These are phyloP conservation scores for Ephestia elutella DNA, from an alignment of 1,140 invertebrate species.

Conservation along the genomic window DNA sequence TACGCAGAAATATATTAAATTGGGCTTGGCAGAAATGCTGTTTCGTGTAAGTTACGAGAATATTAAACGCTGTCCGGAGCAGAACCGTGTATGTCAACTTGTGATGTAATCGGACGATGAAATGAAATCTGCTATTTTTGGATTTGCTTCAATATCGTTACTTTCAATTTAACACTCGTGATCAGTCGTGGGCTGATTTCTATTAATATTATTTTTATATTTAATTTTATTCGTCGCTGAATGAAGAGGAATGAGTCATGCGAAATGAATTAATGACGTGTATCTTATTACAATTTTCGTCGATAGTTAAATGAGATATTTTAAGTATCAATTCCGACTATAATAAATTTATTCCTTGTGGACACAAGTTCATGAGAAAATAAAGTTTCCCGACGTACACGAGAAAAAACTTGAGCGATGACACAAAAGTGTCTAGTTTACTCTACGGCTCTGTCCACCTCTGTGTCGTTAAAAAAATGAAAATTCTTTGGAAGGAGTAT, in stretches of 20 bases:
- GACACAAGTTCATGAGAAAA: too few species aligned
- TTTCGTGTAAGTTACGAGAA: slow-evolving; percentile 44
- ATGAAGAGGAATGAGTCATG: neutral
- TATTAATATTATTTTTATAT: slow-evolving; percentile 14
- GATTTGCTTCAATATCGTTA: slow-evolving; percentile 47
- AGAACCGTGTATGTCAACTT: slow-evolving; percentile 47
- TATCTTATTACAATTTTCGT: neutral
- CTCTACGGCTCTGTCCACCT: too few species aligned
- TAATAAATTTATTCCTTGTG: too few species aligned
- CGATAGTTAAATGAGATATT: too few species aligned
- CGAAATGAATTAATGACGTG: neutral
- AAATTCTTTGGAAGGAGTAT: too few species aligned
- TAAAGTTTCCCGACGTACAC: too few species aligned
- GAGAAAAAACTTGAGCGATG: too few species aligned
- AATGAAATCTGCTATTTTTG: slow-evolving; percentile 61
- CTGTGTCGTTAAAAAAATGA: too few species aligned
- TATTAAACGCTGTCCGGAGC: slow-evolving; percentile 42
- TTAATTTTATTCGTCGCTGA: neutral
- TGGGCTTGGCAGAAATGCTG: slow-evolving; percentile 46
- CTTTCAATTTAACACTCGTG: slow-evolving; percentile 45
- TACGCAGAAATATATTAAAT: slow-evolving; percentile 53
- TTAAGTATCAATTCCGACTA: too few species aligned
- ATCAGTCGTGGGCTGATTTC: slow-evolving; percentile 31
- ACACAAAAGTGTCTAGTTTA: too few species aligned
- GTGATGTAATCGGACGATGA: slow-evolving; percentile 55